Evolutionary conservation across 2,888 invertebrate genomes (phyloP), one percentile per base, ranked within the genome.

Genomic region (Isoperla grammatica): DNA sequence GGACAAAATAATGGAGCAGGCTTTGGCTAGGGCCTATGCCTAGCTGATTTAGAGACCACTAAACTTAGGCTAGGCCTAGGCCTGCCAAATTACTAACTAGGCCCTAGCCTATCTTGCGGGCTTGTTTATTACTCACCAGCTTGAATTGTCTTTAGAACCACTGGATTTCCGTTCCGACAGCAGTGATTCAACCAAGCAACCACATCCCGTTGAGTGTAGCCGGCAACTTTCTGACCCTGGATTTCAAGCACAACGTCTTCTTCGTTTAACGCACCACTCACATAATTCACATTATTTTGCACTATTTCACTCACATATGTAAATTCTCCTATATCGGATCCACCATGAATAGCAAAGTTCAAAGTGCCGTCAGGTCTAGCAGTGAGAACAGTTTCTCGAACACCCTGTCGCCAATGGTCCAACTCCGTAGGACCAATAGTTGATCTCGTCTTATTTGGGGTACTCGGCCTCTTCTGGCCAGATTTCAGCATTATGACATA

Each of bases 221-320:
- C 81, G 57, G 79, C 77, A 61, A 81, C 77, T 71, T 79, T 78
- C 68, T 78, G 77, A 39, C 78, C 79, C 69, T 80, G 78, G 50
- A 80, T 73, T 68, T 81, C 79, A 60, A 80, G 66, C 29, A 80
- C 67, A 57, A 79, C 71, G 65, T 78, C 77, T 17, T 66, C 65
- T 29, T 68, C 67, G 54, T 69, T 66, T 39, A 71, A 61, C 43
- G 63, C 63, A 39, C 69, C 67, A 62, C 63, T 65, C 22, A 65
- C 57, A 60, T 66, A 68, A 57, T 66, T 66, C 29, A 69, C 65
- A 63, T 68, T 66, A 45, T 60, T 64, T 60, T 67, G 65, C 48
- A 63, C 61, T 15, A 71, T 65, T 57, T 69, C 68, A 59, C 70
- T 70, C 49, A 74, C 66, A 64, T 68, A 71, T 1, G 73, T 71